A percentile compares a stretch with the other conserved stretches of the same genome.
These are phyloP conservation scores for Erebia aethiops DNA, from an alignment of 2,888 invertebrate species.

Conservation along the genomic window DNA sequence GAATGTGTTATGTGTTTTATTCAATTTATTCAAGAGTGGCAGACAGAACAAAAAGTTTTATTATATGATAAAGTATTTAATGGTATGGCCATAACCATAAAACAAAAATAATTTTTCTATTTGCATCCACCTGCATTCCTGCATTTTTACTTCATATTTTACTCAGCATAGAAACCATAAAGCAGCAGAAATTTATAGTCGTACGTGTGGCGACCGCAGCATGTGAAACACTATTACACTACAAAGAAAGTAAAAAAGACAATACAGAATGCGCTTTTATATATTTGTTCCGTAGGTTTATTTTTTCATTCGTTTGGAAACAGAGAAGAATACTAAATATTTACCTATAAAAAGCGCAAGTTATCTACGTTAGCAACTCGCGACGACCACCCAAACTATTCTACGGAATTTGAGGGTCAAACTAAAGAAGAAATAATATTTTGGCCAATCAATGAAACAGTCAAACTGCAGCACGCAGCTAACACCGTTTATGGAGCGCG, in stretches of 20 bases:
- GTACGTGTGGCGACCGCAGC: conserved; percentile 38
- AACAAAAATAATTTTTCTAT: conserved; percentile 10
- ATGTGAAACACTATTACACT: conserved; percentile 33
- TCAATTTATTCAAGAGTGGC: too few species aligned
- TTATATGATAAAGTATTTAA: conserved; percentile 3
- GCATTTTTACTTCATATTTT: conserved; percentile 39
- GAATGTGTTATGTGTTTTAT: too few species aligned
- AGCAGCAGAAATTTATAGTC: conserved; percentile 39
- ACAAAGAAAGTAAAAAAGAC: conserved; percentile 32
- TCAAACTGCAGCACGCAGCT: too few species aligned
- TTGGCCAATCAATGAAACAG: too few species aligned
- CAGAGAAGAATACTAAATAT: not conserved
- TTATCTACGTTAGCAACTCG: too few species aligned
- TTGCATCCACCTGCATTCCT: conserved; percentile 25
- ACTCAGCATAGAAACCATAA: conserved; percentile 38
- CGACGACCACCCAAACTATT: too few species aligned
- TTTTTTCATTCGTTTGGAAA: conserved; percentile 2
- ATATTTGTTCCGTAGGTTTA: conserved; percentile 18
- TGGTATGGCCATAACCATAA: not conserved
- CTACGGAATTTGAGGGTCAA: too few species aligned
- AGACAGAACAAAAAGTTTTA: not conserved
- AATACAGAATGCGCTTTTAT: conserved; percentile 19
- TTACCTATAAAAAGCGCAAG: not conserved
- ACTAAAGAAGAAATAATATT: too few species aligned
- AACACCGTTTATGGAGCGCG: too few species aligned